Evolutionary conservation across 2,888 invertebrate species (phyloP).

Genomic region (Drosophila kokeensis): DNA sequence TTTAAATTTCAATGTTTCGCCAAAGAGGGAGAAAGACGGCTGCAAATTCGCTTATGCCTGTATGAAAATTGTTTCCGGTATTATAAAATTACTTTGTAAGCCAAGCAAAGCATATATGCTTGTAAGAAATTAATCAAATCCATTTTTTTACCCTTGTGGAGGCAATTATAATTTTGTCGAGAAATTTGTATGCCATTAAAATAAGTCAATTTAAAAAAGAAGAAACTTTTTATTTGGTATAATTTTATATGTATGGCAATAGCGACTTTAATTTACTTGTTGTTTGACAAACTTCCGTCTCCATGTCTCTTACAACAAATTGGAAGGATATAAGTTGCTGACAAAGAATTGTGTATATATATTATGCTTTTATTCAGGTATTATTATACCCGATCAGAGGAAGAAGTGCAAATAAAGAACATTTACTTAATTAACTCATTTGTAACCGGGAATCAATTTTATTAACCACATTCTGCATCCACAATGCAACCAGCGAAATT

Average conservation of each 20-base stretch:
- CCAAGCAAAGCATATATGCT: background rate
- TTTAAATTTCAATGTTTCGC: conserved; percentile 81
- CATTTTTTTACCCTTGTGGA: background rate
- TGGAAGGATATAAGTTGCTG: background rate
- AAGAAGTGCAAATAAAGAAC: conserved; percentile 1
- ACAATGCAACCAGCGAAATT: conserved; percentile 26
- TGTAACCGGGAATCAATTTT: conserved; percentile 36
- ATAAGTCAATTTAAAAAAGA: background rate
- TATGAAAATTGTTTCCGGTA: background rate
- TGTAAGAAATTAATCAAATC: background rate
- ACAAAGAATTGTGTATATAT: background rate
- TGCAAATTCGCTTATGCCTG: conserved; percentile 58
- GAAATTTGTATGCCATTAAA: background rate
- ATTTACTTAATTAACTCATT: conserved; percentile 38
- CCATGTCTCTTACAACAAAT: background rate
- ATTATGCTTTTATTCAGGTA: background rate
- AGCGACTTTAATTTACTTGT: background rate
- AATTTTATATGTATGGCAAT: background rate
- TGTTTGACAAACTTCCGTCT: background rate
- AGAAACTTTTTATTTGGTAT: background rate
- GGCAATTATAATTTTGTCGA: background rate
- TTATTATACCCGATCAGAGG: background rate
- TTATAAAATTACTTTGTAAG: background rate
- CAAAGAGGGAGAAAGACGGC: conserved; percentile 53
- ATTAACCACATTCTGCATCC: conserved; percentile 11